Conservation (phyloP, 2,888 invertebrate species). For the Pseudanteris insignis region DNA sequence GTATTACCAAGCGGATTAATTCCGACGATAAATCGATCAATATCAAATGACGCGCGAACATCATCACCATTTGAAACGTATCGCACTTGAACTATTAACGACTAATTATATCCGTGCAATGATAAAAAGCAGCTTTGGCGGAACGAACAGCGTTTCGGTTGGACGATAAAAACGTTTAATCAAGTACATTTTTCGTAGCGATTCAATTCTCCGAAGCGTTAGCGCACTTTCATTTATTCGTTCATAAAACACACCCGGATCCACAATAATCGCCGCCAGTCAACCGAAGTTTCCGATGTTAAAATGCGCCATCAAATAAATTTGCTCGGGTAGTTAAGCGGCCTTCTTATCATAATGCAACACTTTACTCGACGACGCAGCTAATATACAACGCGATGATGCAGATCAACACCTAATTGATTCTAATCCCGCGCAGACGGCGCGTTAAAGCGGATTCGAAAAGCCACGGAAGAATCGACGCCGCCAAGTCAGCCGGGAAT, state of each 20-base stretch:
- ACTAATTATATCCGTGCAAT: too few species aligned
- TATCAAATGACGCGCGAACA: too few species aligned
- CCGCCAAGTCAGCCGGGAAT: too few species aligned
- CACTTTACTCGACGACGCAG: slow-evolving; percentile 2
- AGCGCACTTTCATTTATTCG: slow-evolving; percentile 2
- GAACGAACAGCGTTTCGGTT: too few species aligned
- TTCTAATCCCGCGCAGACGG: slow-evolving; percentile 28
- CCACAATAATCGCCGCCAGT: slow-evolving; percentile 1
- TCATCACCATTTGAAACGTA: too few species aligned
- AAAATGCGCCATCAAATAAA: slow-evolving; percentile 14
- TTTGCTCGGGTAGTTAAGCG: slow-evolving; percentile 13
- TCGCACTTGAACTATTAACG: too few species aligned
- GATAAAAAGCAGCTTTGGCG: too few species aligned
- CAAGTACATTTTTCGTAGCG: too few species aligned
- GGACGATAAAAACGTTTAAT: too few species aligned
- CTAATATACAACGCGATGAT: slow-evolving; percentile 24
- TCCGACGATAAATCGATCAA: too few species aligned
- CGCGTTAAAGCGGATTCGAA: slow-evolving; percentile 9
- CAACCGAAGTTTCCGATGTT: not conserved
- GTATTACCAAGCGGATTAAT: too few species aligned
- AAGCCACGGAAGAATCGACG: slow-evolving; percentile 21
- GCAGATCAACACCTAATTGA: slow-evolving; percentile 34
- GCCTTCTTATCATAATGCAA: slow-evolving; percentile 26
- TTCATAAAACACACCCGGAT: slow-evolving; percentile 4
- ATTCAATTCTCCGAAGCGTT: not conserved